Evolutionary conservation across 2,888 invertebrate species (phyloP), one percentile per base, ranked within the genome.

Genomic region (Hololepta plana): DNA sequence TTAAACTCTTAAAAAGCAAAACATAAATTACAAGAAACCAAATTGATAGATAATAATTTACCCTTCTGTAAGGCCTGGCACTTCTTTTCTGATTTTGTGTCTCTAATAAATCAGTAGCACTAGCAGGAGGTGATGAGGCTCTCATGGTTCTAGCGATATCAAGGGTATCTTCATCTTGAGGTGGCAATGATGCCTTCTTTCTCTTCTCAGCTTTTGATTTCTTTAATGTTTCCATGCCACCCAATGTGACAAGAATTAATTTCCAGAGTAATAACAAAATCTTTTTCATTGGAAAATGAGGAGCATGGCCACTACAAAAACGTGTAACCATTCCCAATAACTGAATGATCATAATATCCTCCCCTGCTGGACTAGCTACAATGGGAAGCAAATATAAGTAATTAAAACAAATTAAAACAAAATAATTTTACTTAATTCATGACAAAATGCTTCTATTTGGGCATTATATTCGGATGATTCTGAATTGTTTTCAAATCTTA

Each of bases 211-310:
- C 46, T 57, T 93, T 93, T 27, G 79, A 57, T 37, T 72, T 68
- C 43, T 77, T 75, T 14, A 95, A 57, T 29, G 76, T 73, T 31
- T 77, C 72, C 45, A 85, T 84, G 4, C 95, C 96, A 12, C 98
- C 98, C 24, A 98, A 60, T 8, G 84, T 79, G 2, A 93, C 74
- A 26, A 99, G 60, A 30, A 95, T 70, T 6, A 88, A 69, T 60
- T 98, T 98, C 98, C 98, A 98, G 2, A 95, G 53, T 10, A 98
- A 59, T 24, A 99, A 59, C 10, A 99, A 61, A 6, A 96, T 85
- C 59, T 98, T 99, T 52, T 93, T 95, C 73, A 98, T 95, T 3
- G 98, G 98, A 57, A 91, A 96, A 59, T 96, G 93, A 10, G 95
- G 90, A 4, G 88, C 82, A 13, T 80, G 75, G 2, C 95, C 95